Base-by-base conservation (phyloP, 2,797 vertebrate genomes). In the Urophycis tenuis region DNA sequence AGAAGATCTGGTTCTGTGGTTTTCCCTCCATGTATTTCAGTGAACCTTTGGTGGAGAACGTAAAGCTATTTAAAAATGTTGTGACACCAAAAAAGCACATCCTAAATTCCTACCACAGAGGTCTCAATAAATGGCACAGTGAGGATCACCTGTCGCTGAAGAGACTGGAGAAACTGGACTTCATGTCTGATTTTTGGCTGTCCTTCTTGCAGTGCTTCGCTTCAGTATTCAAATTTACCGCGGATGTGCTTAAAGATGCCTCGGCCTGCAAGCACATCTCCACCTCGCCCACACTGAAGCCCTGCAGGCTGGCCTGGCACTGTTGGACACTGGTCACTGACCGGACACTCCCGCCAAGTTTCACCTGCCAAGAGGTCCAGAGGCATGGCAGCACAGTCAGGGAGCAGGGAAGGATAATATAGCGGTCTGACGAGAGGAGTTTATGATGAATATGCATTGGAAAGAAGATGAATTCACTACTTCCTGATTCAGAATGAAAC, bases 261-360 rank as follows among this genome's bases (percentile, higher is more conserved):
- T 96, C 95, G 0, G 81, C 83, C 0, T 84, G 80, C 83, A 97
- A 91, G 75, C 95, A 97, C 79, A 91, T 91, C 39, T 85, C 84
- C 9, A 96, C 91, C 74, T 96, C 95, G 0, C 95, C 88, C 0
- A 64, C 9, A 0, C 81, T 92, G 73, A 94, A 77, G 33, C 95
- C 94, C 0, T 93, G 78, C 77, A 96, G 87, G 32, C 90, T 83
- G 22, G 91, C 85, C 87, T 93, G 73, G 11, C 96, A 97, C 80
- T 94, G 92, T 69, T 76, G 89, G 83, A 96, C 89, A 64, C 95
- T 96, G 0, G 95, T 97, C 83, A 96, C 92, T 0, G 93, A 92
- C 0, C 83, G 74, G n/a, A 93, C 31, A 1, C 80, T 90, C 53
- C 96, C 96, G 1, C 96, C 96, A 64, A 96, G 74, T 7, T 90